phyloP scores from a whole-genome alignment of 2,888 invertebrate species.

The Microdon myrmicae region DNA sequence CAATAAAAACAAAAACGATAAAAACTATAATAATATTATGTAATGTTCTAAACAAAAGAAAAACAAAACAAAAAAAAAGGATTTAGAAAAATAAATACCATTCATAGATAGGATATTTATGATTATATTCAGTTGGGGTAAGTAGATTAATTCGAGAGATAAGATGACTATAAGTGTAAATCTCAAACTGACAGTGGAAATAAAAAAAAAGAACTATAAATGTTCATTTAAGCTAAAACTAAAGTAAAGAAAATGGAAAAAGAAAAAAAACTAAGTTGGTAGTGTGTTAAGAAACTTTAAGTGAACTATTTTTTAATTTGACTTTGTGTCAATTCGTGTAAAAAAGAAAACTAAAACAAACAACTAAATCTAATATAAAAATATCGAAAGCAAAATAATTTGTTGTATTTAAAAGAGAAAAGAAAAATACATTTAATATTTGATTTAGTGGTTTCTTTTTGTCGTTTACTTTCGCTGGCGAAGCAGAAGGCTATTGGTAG shows the following conservation, averaged over 20 bases:
- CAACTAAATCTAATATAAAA: constrained; percentile 13
- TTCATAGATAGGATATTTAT: constrained; percentile 54
- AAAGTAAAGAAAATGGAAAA: constrained; percentile 1
- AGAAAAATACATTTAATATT: constrained; percentile 38
- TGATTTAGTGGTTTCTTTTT: constrained; percentile 12
- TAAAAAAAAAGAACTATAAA: neutral
- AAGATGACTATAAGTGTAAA: constrained; percentile 44
- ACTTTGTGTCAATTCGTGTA: constrained; percentile 48
- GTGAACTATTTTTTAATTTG: constrained; percentile 43
- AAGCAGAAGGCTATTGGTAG: too few relatives aligned
- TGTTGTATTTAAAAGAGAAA: constrained; percentile 27
- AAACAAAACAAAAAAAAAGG: constrained; percentile 15
- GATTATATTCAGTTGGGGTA: constrained; percentile 43
- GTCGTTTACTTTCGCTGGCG: too few relatives aligned
- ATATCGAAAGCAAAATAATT: constrained; percentile 35
- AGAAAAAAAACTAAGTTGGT: constrained; percentile 29
- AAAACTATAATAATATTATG: too few relatives aligned
- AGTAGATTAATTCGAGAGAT: constrained; percentile 47
- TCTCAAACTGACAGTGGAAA: constrained; percentile 20
- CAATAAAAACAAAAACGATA: constrained; percentile 22
- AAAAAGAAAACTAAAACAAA: constrained; percentile 18
- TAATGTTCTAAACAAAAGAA: constrained; percentile 19
- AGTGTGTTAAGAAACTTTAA: constrained; percentile 44
- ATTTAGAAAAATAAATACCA: constrained; percentile 9
- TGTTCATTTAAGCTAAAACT: constrained; percentile 12